Conservation (phyloP, 2,113 vertebrate species). For the Crotalus viridis region DNA sequence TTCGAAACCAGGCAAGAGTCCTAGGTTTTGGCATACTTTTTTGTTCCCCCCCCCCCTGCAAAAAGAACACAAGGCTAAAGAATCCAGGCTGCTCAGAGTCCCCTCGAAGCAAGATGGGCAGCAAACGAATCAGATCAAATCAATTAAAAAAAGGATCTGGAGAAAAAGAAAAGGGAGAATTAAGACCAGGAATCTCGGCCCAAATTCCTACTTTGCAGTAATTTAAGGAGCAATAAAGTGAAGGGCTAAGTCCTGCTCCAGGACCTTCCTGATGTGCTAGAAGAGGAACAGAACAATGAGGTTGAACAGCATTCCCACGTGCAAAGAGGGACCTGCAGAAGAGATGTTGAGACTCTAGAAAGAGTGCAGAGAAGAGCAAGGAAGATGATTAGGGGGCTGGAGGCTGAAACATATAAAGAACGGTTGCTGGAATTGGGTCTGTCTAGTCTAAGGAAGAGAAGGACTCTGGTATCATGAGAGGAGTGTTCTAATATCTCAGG, state of each 20-base stretch:
- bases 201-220: background rate
- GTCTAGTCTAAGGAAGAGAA: too few species aligned
- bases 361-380: too few species aligned
- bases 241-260: background rate
- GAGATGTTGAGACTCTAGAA: background rate
- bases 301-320: background rate
- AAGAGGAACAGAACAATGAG: background rate
- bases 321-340: background rate
- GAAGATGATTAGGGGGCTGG: too few species aligned
- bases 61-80: background rate
- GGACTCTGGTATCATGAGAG: too few species aligned
- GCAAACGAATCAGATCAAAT: too few species aligned
- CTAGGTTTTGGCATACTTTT: constrained; percentile 29
- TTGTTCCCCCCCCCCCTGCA: too few species aligned
- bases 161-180: background rate
- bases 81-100: too few species aligned
- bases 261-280: background rate
- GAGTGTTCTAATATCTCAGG: too few species aligned
- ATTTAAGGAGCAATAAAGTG: background rate
- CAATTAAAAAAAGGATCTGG: too few species aligned
- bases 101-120: too few species aligned
- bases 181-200: background rate
- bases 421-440: too few species aligned
- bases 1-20: constrained; percentile 29
- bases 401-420: too few species aligned